A percentile compares a stretch with the other conserved stretches of the same genome.
Evolutionary conservation across 2,113 vertebrate species (phyloP).

Genomic region (Callithrix jacchus): DNA sequence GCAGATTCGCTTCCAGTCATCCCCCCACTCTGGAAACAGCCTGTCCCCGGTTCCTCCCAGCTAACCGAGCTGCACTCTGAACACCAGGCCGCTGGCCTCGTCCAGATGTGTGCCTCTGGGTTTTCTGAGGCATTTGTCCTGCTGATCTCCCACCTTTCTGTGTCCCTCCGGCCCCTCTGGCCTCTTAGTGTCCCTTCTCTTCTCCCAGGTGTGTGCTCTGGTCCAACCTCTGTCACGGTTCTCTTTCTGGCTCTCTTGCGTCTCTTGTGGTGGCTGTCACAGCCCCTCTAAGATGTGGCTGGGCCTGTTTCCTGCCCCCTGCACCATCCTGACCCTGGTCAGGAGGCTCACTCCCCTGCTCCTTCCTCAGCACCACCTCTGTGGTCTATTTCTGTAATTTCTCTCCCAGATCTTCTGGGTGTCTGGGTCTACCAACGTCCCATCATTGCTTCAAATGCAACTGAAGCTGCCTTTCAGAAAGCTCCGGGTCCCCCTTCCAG

Average conservation of each 20-base stretch:
- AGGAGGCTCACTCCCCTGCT: fast-evolving
- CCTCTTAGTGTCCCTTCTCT: background rate
- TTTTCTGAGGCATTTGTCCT: background rate
- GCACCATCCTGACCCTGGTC: no score
- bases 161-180: fast-evolving
- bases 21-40: background rate
- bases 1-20: background rate
- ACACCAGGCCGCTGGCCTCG: background rate
- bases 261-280: background rate
- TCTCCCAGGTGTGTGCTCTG: no score
- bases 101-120: background rate
- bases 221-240: background rate
- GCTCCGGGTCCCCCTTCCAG: background rate
- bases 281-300: background rate
- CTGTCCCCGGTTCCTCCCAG: background rate
- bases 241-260: background rate
- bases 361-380: background rate
- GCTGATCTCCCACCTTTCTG: background rate
- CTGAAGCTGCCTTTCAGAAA: background rate
- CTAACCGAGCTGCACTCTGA: background rate
- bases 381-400: background rate
- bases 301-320: no score
- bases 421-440: background rate
- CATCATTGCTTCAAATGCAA: background rate
- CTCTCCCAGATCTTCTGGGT: background rate